These are phyloP conservation scores for Thalassaphorura encarpata DNA, from an alignment of 1,140 invertebrate genomes.

Conservation along the genomic window DNA sequence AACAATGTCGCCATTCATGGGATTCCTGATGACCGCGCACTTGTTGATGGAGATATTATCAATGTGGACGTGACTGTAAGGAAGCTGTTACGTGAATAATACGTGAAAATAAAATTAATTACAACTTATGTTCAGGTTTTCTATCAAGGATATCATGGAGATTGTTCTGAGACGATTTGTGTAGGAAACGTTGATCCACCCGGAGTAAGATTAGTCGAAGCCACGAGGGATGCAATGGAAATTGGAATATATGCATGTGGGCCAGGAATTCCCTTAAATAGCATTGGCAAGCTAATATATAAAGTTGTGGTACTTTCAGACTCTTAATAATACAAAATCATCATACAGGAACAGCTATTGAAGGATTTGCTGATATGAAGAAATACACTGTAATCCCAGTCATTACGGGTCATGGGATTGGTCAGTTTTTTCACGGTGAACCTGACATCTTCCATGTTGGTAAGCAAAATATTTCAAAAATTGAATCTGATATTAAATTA, in stretches of 20 bases:
- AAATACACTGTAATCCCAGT: conserved; percentile 60
- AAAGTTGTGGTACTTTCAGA: conserved; percentile 33
- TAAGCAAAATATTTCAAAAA: conserved; percentile 16
- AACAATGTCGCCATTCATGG: conserved; percentile 93
- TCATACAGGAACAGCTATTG: conserved; percentile 48
- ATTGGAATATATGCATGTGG: conserved; percentile 65
- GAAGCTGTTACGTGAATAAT: not conserved
- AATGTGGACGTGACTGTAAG: conserved; percentile 85
- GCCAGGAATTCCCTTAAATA: conserved; percentile 58
- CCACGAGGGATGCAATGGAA: conserved; percentile 59
- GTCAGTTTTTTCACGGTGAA: conserved; percentile 79
- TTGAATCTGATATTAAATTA: not conserved
- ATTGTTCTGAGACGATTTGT: conserved; percentile 77
- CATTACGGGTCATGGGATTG: conserved; percentile 88
- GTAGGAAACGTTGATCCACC: conserved; percentile 68
- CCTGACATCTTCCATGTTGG: conserved; percentile 71
- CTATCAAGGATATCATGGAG: conserved; percentile 78
- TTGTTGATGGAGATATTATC: conserved; percentile 77
- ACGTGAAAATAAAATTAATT: not conserved
- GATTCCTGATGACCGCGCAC: conserved; percentile 72
- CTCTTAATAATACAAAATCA: conserved; percentile 8
- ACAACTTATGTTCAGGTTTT: conserved; percentile 53
- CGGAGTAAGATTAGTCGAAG: conserved; percentile 55
- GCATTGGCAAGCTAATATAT: conserved; percentile 61
- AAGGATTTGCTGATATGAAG: conserved; percentile 50